Percentiles rank a stretch among this genome's conserved stretches.
Conservation (phyloP, 2,888 invertebrate genomes). For the Congeria kusceri region DNA sequence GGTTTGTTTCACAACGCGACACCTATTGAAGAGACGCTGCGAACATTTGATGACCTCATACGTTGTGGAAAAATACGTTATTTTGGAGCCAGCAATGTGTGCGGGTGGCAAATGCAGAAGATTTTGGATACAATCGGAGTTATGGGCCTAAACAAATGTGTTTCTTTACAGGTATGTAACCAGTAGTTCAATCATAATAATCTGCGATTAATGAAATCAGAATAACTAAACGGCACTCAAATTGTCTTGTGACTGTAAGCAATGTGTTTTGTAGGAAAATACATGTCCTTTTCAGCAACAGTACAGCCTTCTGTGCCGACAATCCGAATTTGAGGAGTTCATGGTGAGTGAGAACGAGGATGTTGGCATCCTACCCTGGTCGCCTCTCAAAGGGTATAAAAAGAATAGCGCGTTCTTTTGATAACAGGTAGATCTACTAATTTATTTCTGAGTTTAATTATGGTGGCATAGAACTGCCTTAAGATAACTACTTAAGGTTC, state of each 20-base stretch:
- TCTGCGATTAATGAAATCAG: no score
- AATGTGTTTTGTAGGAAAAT: background rate
- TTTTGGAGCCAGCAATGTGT: conserved; percentile 75
- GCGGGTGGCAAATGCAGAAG: conserved; percentile 77
- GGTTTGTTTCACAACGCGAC: conserved; percentile 76
- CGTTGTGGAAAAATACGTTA: conserved; percentile 80
- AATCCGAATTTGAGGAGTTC: conserved; percentile 78
- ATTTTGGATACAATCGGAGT: conserved; percentile 64
- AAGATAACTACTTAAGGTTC: no score
- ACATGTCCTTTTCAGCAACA: conserved; percentile 75
- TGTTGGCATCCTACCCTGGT: conserved; percentile 81
- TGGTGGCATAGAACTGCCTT: no score
- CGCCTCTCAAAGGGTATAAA: conserved; percentile 64
- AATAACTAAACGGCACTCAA: no score
- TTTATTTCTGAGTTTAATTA: no score
- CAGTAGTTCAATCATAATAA: no score
- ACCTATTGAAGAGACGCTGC: conserved; percentile 80
- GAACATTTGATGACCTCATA: conserved; percentile 79
- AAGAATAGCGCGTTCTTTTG: background rate
- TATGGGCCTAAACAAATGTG: conserved; percentile 56
- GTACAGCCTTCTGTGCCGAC: conserved; percentile 78
- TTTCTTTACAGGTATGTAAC: conserved; percentile 62
- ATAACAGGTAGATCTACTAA: no score
- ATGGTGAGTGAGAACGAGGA: conserved; percentile 79
- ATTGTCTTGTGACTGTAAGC: no score